A percentile compares a stretch with the other conserved stretches of the same genome.
These are phyloP conservation scores for Neomonachus schauinslandi DNA, from an alignment of 2,113 vertebrate species.

Conservation along the genomic window DNA sequence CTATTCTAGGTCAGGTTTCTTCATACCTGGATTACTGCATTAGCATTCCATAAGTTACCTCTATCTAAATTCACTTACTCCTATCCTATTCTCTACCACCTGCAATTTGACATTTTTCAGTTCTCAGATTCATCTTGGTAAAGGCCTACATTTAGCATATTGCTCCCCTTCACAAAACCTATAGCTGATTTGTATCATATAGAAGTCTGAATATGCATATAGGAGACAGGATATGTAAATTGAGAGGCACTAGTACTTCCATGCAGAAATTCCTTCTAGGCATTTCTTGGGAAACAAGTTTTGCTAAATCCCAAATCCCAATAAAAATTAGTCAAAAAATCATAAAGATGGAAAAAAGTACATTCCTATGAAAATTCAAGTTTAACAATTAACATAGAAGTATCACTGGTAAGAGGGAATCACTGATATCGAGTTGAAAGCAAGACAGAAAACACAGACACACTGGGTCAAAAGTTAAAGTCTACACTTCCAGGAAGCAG, in stretches of 20 bases:
- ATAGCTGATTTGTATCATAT: neutral
- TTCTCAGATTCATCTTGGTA: neutral
- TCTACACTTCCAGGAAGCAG: neutral
- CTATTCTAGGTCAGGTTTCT: neutral
- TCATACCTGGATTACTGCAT: neutral
- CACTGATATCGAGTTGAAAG: neutral
- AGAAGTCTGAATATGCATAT: neutral
- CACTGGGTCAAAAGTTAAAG: neutral
- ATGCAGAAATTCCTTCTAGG: neutral
- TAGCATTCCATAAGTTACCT: neutral
- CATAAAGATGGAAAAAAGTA: neutral
- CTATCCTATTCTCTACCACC: neutral
- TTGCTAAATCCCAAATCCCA: neutral
- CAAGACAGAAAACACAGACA: neutral
- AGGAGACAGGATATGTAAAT: neutral
- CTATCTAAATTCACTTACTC: neutral
- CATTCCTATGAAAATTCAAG: neutral
- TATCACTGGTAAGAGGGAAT: neutral
- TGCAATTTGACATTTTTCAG: neutral
- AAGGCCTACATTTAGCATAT: neutral
- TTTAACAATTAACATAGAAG: slow-evolving; percentile 3
- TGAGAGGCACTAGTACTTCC: neutral
- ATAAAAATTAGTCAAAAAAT: slow-evolving; percentile 3
- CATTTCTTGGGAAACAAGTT: neutral
- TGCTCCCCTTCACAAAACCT: neutral